A percentile compares a stretch with the other conserved stretches of the same genome.
These are phyloP conservation scores for Macrocentrus cingulum DNA, from an alignment of 1,140 invertebrate species.

Conservation along the genomic window DNA sequence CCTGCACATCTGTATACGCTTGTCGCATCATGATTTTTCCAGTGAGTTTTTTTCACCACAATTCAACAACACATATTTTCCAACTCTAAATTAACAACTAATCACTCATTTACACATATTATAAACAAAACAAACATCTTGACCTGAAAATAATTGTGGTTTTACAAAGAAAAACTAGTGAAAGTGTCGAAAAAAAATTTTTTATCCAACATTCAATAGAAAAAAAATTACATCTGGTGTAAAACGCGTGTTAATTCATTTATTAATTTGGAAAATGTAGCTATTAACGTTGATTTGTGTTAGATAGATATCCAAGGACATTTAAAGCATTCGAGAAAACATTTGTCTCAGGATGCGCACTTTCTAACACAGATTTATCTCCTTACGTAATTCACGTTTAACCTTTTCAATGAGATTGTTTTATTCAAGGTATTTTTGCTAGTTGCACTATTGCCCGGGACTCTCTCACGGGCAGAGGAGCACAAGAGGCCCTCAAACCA, in stretches of 20 bases:
- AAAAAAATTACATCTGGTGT: too few relatives aligned
- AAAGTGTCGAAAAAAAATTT: not conserved
- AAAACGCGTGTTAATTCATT: conserved; percentile 2
- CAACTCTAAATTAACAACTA: too few relatives aligned
- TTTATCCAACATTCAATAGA: too few relatives aligned
- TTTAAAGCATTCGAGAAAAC: conserved; percentile 14
- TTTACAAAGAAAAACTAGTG: not conserved
- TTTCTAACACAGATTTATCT: conserved; percentile 21
- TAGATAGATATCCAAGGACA: conserved; percentile 17
- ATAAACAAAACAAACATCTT: too few relatives aligned
- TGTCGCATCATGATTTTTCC: conserved; percentile 24
- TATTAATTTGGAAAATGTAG: too few relatives aligned
- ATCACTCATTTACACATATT: too few relatives aligned
- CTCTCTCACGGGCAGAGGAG: conserved; percentile 33
- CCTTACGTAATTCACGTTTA: conserved; percentile 14
- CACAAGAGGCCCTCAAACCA: conserved; percentile 35
- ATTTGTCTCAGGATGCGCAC: conserved; percentile 3
- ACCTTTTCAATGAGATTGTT: conserved; percentile 18
- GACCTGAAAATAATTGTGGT: too few relatives aligned
- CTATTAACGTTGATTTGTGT: too few relatives aligned
- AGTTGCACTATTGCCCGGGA: conserved; percentile 28
- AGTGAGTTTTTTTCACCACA: conserved; percentile 28
- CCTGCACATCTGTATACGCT: conserved; percentile 30
- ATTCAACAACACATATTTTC: too few relatives aligned
- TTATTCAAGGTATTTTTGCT: conserved; percentile 40